Evolutionary conservation across 2,797 vertebrate genomes (phyloP).

Genomic region (Erpetoichthys calabaricus): DNA sequence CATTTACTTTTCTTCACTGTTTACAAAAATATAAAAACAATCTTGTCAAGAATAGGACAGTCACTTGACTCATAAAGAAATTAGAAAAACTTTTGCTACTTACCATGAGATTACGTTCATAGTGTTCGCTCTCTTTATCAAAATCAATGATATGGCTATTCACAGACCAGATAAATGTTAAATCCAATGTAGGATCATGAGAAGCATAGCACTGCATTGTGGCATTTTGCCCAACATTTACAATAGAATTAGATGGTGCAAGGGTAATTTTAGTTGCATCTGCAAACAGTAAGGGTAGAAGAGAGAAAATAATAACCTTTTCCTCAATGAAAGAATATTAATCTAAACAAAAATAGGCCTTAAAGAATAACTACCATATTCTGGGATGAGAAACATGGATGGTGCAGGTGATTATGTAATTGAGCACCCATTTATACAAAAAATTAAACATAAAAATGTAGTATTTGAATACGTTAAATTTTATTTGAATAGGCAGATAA

Average conservation of each 20-base stretch:
- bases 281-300: constrained; percentile 32
- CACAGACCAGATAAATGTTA: constrained; percentile 88
- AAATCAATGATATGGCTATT: constrained; percentile 74
- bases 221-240: constrained; percentile 70
- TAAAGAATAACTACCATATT: not conserved
- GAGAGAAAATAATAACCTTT: not conserved
- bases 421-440: no score
- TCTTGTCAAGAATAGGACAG: no score
- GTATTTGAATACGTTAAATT: not conserved
- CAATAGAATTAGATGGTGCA: constrained; percentile 69
- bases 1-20: no score
- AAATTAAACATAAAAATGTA: not conserved
- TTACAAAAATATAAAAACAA: no score
- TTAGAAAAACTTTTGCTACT: constrained; percentile 18
- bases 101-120: constrained; percentile 66
- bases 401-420: not conserved
- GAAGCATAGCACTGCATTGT: constrained; percentile 81
- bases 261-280: constrained; percentile 87
- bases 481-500: no score
- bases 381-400: not conserved
- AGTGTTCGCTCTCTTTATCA: constrained; percentile 65
- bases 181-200: constrained; percentile 72
- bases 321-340: no score
- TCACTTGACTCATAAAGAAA: no score
- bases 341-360: not conserved